Evolutionary conservation across 2,113 vertebrate species (phyloP).

Genomic region (Oncorhynchus tshawytscha): DNA sequence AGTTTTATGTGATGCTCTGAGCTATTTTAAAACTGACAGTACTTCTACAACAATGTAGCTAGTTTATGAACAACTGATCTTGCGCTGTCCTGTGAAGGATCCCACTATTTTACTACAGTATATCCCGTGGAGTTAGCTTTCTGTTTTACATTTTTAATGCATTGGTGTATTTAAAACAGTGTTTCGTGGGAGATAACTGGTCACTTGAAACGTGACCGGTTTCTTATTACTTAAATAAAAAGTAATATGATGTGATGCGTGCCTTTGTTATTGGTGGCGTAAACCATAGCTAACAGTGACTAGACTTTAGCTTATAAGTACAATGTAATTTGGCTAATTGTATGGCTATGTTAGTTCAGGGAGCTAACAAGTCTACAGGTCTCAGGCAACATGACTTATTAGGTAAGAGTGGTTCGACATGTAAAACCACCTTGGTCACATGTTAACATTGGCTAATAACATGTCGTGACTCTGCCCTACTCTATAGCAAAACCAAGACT

Average conservation of each 20-base stretch:
- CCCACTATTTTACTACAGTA: no score
- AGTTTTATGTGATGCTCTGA: no score
- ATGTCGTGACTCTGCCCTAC: not conserved
- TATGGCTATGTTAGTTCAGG: no score
- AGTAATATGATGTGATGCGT: not conserved
- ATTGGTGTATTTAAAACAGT: conserved; percentile 24
- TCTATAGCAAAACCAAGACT: not conserved
- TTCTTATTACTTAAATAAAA: not conserved
- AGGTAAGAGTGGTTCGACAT: no score
- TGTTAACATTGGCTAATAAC: conserved; percentile 20
- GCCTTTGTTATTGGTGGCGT: not conserved
- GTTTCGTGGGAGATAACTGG: conserved; percentile 27
- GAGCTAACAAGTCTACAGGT: no score
- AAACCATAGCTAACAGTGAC: not conserved
- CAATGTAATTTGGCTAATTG: no score
- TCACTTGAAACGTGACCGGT: not conserved
- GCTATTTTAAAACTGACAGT: no score
- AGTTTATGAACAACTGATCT: not conserved
- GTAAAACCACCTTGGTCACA: not conserved
- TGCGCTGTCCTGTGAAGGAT: conserved; percentile 13
- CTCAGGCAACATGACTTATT: no score
- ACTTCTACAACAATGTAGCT: no score
- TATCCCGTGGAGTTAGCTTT: no score
- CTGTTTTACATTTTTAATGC: not conserved
- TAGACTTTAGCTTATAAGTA: conserved; percentile 4